Base-by-base conservation (phyloP, 1,140 invertebrate species). In the Babylonia areolata region DNA sequence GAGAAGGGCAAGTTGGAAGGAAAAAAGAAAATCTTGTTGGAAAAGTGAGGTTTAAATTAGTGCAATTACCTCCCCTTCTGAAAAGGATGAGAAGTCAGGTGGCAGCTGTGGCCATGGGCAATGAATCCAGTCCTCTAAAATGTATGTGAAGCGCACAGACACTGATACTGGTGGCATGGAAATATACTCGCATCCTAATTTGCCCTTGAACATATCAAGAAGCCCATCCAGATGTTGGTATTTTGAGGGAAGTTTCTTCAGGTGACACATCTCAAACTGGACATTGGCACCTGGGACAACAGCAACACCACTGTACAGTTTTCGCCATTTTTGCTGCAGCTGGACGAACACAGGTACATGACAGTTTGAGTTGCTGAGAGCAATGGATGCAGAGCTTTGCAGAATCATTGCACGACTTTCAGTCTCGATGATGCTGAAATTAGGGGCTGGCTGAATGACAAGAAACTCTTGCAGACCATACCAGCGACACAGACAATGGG, bases 301-400 rank as follows among this genome's bases (percentile, higher is more conserved):
- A 91, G 96, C 97, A 17, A 97, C 95, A 39, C 98, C 98, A 58
- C 96, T 94, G 94, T 97, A 99, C 39, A 93, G 90, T 46, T 91
- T 89, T 58, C 93, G 84, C 94, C 96, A 97, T 89, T 97, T 96
- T 91, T 97, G 97, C 95, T 96, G 97, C 35, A 97, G 96, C 95
- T 98, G 98, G 77, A 98, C 95, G 95, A 99, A 98, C 35, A 97
- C 95, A 46, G 98, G 97, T 80, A 98, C 95, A 88, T 96, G 95
- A 93, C 97, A 97, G 91, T 95, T 95, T 33, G 96, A 96, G 94
- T 98, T 98, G 81, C 95, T 96, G n/a, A 97, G 94, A 23, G 97
- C 97, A 88, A 99, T 97, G 77, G 96, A 96, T 23, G 97, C 94
- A 28, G 97, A 97, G 93, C 98, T 98, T 54, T 98, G 93, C 5